Conservation (phyloP, 1,140 invertebrate genomes). For the Drosophila nigrodunni region DNA sequence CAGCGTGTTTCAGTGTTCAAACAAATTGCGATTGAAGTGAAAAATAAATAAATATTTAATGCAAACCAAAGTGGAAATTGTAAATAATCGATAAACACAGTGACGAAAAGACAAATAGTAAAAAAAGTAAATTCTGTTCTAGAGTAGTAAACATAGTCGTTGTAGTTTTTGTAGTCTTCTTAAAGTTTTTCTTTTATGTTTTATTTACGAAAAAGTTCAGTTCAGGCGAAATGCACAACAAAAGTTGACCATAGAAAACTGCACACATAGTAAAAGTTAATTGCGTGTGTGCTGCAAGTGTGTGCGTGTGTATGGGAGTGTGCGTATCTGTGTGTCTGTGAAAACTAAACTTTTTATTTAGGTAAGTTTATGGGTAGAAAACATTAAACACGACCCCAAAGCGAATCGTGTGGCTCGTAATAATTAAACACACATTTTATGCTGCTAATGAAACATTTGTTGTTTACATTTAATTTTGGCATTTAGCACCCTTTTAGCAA, state of each 20-base stretch:
- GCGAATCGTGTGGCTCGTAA: slow-evolving; percentile 48
- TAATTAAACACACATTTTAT: slow-evolving; percentile 83
- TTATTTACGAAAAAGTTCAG: slow-evolving; percentile 80
- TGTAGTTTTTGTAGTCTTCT: background rate
- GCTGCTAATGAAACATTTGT: slow-evolving; percentile 82
- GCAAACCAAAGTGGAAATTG: slow-evolving; percentile 8
- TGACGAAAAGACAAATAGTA: background rate
- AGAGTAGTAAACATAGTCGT: slow-evolving; percentile 13
- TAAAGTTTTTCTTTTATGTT: slow-evolving; percentile 37
- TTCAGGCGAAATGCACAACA: slow-evolving; percentile 79
- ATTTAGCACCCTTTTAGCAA: slow-evolving; percentile 57
- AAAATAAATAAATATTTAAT: slow-evolving; percentile 16
- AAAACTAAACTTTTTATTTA: slow-evolving; percentile 71
- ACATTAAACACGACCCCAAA: slow-evolving; percentile 57
- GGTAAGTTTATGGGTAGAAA: slow-evolving; percentile 69
- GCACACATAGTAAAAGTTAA: slow-evolving; percentile 76
- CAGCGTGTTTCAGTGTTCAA: slow-evolving; percentile 20
- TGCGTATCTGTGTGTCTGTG: slow-evolving; percentile 19
- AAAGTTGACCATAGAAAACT: slow-evolving; percentile 74
- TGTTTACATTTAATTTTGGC: slow-evolving; percentile 81
- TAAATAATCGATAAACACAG: slow-evolving; percentile 5
- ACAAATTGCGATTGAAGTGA: slow-evolving; percentile 16
- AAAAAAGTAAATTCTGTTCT: background rate
- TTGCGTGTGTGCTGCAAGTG: slow-evolving; percentile 55
- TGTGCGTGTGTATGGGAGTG: slow-evolving; percentile 5